Conservation (phyloP, 2,888 invertebrate species). For the Brachylomia viminalis region DNA sequence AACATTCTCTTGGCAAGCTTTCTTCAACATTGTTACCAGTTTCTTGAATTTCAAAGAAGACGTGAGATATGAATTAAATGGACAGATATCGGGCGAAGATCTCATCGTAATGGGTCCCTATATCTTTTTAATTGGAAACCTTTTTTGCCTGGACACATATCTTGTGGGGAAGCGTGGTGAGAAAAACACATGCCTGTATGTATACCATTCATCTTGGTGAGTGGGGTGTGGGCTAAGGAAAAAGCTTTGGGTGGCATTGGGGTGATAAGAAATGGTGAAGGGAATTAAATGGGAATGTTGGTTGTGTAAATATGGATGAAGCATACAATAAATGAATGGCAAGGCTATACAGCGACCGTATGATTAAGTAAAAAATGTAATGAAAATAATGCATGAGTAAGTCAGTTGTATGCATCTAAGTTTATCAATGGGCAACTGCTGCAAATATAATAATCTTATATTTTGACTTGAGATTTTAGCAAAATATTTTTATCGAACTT, state of each 20-base stretch:
- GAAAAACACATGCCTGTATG: slow-evolving; percentile 85
- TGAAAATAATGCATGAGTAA: not conserved
- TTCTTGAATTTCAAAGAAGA: slow-evolving; percentile 76
- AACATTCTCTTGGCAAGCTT: slow-evolving; percentile 39
- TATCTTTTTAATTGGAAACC: slow-evolving; percentile 87
- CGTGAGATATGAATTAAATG: slow-evolving; percentile 89
- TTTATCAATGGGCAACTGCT: no score
- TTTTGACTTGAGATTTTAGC: not conserved
- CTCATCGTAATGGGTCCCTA: slow-evolving; percentile 80
- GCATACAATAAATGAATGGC: no score
- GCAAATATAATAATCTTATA: not conserved
- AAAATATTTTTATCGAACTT: not conserved
- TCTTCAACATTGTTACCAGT: slow-evolving; percentile 55
- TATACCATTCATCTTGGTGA: slow-evolving; percentile 83
- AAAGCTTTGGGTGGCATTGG: slow-evolving; percentile 20
- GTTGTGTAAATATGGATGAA: not conserved
- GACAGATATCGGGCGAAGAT: slow-evolving; percentile 77
- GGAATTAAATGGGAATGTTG: not conserved
- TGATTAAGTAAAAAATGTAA: not conserved
- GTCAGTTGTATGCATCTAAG: no score
- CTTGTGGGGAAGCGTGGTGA: slow-evolving; percentile 80
- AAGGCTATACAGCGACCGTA: not conserved
- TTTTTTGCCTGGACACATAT: slow-evolving; percentile 82
- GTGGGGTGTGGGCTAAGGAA: slow-evolving; percentile 61
- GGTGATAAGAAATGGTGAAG: fast-evolving